Percentiles rank a stretch among this genome's conserved stretches.
Conservation (phyloP, 2,113 vertebrate species). For the Passer domesticus region DNA sequence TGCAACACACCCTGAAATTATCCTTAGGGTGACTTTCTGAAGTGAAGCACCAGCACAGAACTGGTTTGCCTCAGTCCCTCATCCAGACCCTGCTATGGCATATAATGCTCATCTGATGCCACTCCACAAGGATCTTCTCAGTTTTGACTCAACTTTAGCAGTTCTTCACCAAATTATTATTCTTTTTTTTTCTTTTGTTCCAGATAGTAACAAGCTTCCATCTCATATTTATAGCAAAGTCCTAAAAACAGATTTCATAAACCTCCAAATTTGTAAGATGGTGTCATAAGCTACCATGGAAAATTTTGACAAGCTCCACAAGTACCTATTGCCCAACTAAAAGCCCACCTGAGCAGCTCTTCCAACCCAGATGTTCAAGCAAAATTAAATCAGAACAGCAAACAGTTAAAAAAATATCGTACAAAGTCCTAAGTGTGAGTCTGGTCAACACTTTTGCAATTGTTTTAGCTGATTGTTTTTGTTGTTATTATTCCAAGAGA, state of each 20-base stretch:
- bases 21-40: not conserved
- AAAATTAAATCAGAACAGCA: not conserved
- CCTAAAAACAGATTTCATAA: not conserved
- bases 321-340: not conserved
- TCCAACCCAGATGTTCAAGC: not conserved
- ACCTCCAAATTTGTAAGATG: not conserved
- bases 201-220: not conserved
- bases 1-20: not conserved
- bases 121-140: not conserved
- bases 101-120: not conserved
- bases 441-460: not conserved
- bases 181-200: not conserved
- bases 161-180: not conserved
- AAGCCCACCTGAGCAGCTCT: not conserved
- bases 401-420: not conserved
- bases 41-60: not conserved
- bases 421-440: not conserved
- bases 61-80: not conserved
- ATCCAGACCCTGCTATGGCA: not conserved
- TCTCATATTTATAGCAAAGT: not conserved
- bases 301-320: not conserved
- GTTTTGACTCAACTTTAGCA: not conserved
- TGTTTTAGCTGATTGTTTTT: not conserved
- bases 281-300: not conserved
- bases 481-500: not conserved